phyloP scores from a whole-genome alignment of 1,140 invertebrate species.

The Zaprionus ornatus region DNA sequence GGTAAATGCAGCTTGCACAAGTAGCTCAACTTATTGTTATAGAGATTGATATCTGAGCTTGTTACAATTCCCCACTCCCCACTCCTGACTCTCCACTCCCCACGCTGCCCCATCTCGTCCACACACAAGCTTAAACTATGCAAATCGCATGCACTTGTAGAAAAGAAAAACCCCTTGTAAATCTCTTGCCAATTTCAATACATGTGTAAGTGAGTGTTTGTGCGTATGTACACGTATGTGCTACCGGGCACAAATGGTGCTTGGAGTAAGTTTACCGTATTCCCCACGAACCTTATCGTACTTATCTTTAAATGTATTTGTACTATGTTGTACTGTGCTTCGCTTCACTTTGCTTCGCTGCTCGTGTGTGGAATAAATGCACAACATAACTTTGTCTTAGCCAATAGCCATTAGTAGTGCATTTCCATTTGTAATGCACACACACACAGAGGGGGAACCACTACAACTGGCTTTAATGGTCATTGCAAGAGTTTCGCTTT shows the following conservation, averaged over 20 bases:
- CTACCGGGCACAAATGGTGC: slow-evolving; percentile 2
- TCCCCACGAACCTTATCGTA: slow-evolving; percentile 1
- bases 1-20: background rate
- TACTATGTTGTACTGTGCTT: background rate
- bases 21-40: slow-evolving; percentile 10
- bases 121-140: slow-evolving; percentile 18
- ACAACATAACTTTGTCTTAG: slow-evolving; percentile 72
- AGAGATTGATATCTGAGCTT: slow-evolving; percentile 13
- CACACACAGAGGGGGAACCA: background rate
- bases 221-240: background rate
- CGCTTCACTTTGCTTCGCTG: background rate
- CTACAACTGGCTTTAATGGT: slow-evolving; percentile 55
- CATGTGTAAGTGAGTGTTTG: background rate
- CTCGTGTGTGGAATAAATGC: slow-evolving; percentile 44
- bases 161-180: slow-evolving; percentile 7
- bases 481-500: slow-evolving; percentile 47
- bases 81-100: no score
- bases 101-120: no score
- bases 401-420: slow-evolving; percentile 71
- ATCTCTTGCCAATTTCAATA: slow-evolving; percentile 12
- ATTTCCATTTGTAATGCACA: slow-evolving; percentile 60
- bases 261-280: slow-evolving; percentile 3
- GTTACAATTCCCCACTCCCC: slow-evolving; percentile 1
- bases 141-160: slow-evolving; percentile 23
- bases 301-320: background rate